Evolutionary conservation across 2,888 invertebrate species (phyloP), one percentile per base, ranked within the genome.

Genomic region (Morpho achilles): DNA sequence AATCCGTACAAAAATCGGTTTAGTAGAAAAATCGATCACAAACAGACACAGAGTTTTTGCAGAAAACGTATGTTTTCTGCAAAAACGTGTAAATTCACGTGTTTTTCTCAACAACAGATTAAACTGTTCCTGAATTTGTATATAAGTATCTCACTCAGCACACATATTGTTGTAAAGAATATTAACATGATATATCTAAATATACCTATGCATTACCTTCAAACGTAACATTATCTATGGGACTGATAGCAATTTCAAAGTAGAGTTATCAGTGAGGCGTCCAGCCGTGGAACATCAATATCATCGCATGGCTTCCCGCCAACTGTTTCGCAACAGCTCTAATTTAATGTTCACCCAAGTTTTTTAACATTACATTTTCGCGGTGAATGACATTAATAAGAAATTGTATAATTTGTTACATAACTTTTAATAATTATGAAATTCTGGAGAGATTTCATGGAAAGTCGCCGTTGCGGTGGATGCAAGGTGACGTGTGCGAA

Each of bases 381-480:
- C 79, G 89, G 89, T 90, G 88, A 89, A 87, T 90, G 89, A 90
- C 90, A 84, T 84, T 80, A 80, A 71, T 74, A 76, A 69, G 66
- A 69, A 66, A 73, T 85, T 84, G 82, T 80, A 82, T 78, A 83
- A 83, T 77, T 64, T 69, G 74, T 84, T 84, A 84, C 74, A 66
- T 74, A 78, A 83, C 72, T 69, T 74, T 70, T 71, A 67, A 71
- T 62, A 62, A 61, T 22, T 49, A 71, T 55, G 49, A 73, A 76
- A 77, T 72, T 75, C 76, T 73, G 74, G 73, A 76, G 70, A 63
- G 66, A 66, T 69, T 70, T 71, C 66, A 68, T 69, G 72, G 71
- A 62, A 66, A 67, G 72, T 64, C 75, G 77, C 76, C 73, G 73
- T 62, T 63, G 65, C 62, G 62, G 55, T 72, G 74, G 72, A 60